Percentiles rank a stretch among this genome's conserved stretches.
Conservation (phyloP, 1,140 invertebrate species). For the Centruroides vittatus region DNA sequence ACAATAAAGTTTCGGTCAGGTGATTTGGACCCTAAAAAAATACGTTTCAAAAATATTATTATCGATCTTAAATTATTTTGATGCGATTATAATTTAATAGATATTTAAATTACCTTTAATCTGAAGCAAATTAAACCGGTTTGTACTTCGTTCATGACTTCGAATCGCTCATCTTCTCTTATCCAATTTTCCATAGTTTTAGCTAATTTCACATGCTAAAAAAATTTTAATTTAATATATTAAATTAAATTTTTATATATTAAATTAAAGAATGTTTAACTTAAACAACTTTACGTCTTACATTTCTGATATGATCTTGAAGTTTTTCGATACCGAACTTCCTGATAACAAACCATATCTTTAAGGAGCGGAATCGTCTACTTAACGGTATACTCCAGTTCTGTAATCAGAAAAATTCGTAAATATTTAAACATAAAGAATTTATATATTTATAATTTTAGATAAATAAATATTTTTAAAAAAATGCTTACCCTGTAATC, state of each 20-base stretch:
- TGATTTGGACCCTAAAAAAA: constrained; percentile 58
- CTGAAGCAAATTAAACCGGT: constrained; percentile 45
- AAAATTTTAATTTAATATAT: constrained; percentile 27
- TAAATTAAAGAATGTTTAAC: too few species aligned
- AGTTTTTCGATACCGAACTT: constrained; percentile 41
- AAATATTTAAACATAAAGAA: too few species aligned
- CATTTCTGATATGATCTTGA: constrained; percentile 39
- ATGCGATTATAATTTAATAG: too few species aligned
- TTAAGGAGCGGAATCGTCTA: constrained; percentile 39
- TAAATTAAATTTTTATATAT: too few species aligned
- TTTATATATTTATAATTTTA: too few species aligned
- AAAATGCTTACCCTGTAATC: constrained; percentile 65
- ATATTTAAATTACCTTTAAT: constrained; percentile 47
- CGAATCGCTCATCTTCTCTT: constrained; percentile 71
- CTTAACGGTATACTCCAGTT: constrained; percentile 98
- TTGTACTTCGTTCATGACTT: constrained; percentile 80
- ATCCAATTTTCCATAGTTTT: constrained; percentile 83
- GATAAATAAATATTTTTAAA: constrained; percentile 36
- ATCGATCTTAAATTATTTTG: too few species aligned
- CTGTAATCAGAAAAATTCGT: constrained; percentile 31
- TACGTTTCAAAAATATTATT: too few species aligned
- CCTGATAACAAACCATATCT: constrained; percentile 45
- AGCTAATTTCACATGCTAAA: constrained; percentile 70
- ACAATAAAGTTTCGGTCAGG: constrained; percentile 84
- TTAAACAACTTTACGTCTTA: constrained; percentile 10